Conservation (phyloP, 2,113 vertebrate genomes). For the Coturnix japonica region DNA sequence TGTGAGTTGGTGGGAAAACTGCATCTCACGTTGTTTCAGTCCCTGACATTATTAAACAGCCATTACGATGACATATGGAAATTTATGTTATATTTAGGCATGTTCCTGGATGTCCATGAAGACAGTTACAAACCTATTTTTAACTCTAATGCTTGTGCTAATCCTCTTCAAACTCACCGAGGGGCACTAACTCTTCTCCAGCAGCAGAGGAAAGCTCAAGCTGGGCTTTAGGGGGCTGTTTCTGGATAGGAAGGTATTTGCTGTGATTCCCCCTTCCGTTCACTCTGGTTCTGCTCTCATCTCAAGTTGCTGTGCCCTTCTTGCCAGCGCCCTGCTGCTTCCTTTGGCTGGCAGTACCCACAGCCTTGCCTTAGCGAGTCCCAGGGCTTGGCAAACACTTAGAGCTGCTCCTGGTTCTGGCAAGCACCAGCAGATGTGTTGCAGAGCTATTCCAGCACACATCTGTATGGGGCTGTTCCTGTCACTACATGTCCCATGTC, state of each 20-base stretch:
- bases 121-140: slow-evolving; percentile 47
- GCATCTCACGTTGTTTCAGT: background rate
- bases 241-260: background rate
- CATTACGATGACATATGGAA: slow-evolving; percentile 54
- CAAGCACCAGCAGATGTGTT: slow-evolving; percentile 35
- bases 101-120: slow-evolving; percentile 10
- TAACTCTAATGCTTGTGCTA: slow-evolving; percentile 29
- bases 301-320: slow-evolving; percentile 2
- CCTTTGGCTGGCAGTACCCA: slow-evolving; percentile 25
- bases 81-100: slow-evolving; percentile 50
- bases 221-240: background rate
- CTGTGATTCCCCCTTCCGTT: background rate
- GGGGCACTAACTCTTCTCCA: slow-evolving; percentile 43
- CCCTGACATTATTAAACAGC: slow-evolving; percentile 35
- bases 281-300: background rate
- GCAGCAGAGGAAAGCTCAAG: background rate
- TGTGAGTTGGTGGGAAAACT: background rate
- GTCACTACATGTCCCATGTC: background rate
- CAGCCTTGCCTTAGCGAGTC: slow-evolving; percentile 9
- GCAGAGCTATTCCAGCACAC: slow-evolving; percentile 31
- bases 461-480: slow-evolving; percentile 35
- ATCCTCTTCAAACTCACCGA: slow-evolving; percentile 51
- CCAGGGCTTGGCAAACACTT: slow-evolving; percentile 25
- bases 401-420: background rate
- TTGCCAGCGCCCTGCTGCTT: slow-evolving; percentile 44